Evolutionary conservation across 2,888 invertebrate species (phyloP).

Genomic region (Pandemis cinnamomeana): DNA sequence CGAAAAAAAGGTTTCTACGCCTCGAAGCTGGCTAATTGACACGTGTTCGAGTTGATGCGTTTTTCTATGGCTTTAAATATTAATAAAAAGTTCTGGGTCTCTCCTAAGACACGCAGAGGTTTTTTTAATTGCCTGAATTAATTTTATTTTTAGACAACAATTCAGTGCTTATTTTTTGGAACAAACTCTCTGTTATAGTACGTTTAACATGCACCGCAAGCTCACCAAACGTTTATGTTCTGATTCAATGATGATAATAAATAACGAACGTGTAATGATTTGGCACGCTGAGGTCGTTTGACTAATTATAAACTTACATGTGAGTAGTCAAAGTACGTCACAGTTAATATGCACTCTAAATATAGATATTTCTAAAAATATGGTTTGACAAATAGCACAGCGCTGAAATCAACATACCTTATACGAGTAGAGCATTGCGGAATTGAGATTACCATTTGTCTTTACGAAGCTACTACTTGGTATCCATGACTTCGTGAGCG

Average conservation of each 20-base stretch:
- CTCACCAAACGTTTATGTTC: background rate
- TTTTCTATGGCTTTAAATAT: too few species aligned
- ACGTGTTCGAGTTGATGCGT: background rate
- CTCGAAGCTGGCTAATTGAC: background rate
- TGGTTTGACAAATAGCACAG: background rate
- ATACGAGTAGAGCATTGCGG: background rate
- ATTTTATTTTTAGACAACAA: too few species aligned
- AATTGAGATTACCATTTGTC: background rate
- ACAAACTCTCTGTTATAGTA: too few species aligned
- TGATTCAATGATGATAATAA: background rate
- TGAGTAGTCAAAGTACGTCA: slow-evolving; percentile 12
- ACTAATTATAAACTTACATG: slow-evolving; percentile 30
- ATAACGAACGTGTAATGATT: background rate
- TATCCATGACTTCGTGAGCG: too few species aligned
- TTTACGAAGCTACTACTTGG: background rate
- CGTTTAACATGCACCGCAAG: too few species aligned
- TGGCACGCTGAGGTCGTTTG: background rate
- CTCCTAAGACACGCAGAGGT: too few species aligned
- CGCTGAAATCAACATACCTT: background rate
- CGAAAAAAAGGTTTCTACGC: slow-evolving; percentile 5
- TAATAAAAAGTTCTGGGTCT: too few species aligned
- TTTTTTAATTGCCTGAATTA: too few species aligned
- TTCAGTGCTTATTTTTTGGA: too few species aligned
- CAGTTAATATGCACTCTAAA: slow-evolving; percentile 22
- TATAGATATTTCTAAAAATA: background rate